Evolutionary conservation across 2,888 invertebrate genomes (phyloP), one percentile per base, ranked within the genome.

Genomic region (Pristionchus exspectatus): DNA sequence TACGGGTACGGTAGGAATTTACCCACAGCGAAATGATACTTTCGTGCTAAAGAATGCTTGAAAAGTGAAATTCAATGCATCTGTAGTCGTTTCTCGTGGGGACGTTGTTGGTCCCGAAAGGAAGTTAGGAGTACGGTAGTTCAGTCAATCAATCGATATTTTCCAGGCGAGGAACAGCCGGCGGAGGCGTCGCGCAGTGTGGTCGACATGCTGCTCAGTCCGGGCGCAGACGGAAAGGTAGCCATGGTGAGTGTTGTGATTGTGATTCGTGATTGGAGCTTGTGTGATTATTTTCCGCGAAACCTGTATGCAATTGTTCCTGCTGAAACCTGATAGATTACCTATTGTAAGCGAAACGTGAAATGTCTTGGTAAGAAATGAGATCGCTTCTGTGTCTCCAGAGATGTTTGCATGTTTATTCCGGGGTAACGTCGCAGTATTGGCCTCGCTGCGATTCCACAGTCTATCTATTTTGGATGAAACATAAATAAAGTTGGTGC

Each of bases 211-310:
- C 54, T 87, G 50, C 87, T 87, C 38, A 87, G 87, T 27, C 87
- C 87, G 72, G 69, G 18, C 7, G 30, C 44, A 14, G 87, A 72
- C 9, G 72, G 30, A 21, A 87, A 87, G 87, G 54, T 87, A 54
- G 87, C 33, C 66, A 87, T 87, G 87, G 87, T 87, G 72, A 44
- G 87, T 77, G 77, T 77, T n/a, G 77, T 77, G 77, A 77, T 77
- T 24, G 77, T 77, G 77, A 50, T 77, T 77, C 44, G 77, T 77
- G 44, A 50, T 50, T 7, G 44, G 44, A 10, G 44, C 44, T 50
- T 50, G 0, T 50, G 44, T 50, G 44, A 50, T 50, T 50, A 7
- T 50, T 50, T 9, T 7, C 7, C 9, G 12, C 12, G 44, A 50
- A 10, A 50, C 0, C 10, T 9, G 44, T 9, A 50, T 12, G 10